A percentile compares a stretch with the other conserved stretches of the same genome.
Evolutionary conservation across 37 sponge, comb jelly and placozoan species (phyloP).

Genomic region (Axinella damicornis): DNA sequence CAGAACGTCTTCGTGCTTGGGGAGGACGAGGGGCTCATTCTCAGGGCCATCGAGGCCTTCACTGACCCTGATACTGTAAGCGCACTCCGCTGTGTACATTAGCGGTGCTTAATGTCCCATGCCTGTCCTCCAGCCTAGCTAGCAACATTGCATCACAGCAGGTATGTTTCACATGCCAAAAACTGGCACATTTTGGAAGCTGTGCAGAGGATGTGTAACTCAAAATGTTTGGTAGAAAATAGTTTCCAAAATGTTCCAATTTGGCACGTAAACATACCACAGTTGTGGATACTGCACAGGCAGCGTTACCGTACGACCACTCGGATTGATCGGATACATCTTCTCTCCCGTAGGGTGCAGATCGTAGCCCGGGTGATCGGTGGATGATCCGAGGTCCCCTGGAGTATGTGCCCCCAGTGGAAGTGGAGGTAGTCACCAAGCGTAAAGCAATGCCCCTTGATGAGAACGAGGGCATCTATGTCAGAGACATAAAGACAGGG

Average conservation of each 20-base stretch:
- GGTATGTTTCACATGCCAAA: no score
- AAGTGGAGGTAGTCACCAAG: slow-evolving; percentile 94
- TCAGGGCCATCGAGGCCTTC: slow-evolving; percentile 88
- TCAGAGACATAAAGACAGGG: slow-evolving; percentile 96
- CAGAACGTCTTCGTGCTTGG: slow-evolving; percentile 97
- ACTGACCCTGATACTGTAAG: slow-evolving; percentile 82
- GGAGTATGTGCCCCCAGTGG: slow-evolving; percentile 97
- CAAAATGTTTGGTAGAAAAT: no score
- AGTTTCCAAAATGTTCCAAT: no score
- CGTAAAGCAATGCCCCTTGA: slow-evolving; percentile 98
- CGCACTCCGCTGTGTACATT: no score
- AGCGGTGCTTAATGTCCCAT: no score
- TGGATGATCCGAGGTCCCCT: slow-evolving; percentile 99
- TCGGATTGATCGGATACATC: neutral
- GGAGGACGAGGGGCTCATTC: slow-evolving; percentile 98
- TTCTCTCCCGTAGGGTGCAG: slow-evolving; percentile 42
- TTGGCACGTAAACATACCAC: no score
- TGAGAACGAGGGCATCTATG: slow-evolving; percentile 99
- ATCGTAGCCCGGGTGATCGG: slow-evolving; percentile 90
- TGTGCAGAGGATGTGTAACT: no score
- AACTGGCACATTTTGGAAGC: no score
- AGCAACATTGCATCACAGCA: no score
- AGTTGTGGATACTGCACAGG: neutral
- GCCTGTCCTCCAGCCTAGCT: no score
- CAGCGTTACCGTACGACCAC: neutral